Percentiles rank a stretch among this genome's conserved stretches.
These are phyloP conservation scores for Drosophila nannoptera DNA, from an alignment of 1,140 invertebrate species.

Conservation along the genomic window DNA sequence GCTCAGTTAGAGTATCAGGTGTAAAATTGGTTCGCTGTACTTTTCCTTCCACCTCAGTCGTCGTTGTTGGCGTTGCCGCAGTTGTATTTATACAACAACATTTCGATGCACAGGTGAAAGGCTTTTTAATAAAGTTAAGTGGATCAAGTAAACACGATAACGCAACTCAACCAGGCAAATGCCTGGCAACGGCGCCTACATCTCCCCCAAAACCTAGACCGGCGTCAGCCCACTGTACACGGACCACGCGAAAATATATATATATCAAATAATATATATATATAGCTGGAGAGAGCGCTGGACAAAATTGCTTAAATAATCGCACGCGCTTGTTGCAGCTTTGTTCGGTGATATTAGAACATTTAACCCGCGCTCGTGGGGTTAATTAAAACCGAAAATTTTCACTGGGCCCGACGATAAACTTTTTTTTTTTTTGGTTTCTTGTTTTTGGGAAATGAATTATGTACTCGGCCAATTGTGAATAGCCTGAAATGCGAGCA, in stretches of 20 bases:
- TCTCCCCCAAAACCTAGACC: too few species aligned
- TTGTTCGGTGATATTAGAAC: slow-evolving; percentile 30
- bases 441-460: slow-evolving; percentile 33
- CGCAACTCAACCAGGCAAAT: slow-evolving; percentile 4
- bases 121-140: slow-evolving; percentile 67
- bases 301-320: slow-evolving; percentile 17
- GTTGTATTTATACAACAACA: background rate
- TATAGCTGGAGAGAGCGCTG: background rate
- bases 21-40: slow-evolving; percentile 10
- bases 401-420: slow-evolving; percentile 23
- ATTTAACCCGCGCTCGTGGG: slow-evolving; percentile 53
- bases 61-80: background rate
- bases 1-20: slow-evolving; percentile 1
- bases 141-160: slow-evolving; percentile 41
- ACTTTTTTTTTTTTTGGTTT: slow-evolving; percentile 21
- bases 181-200: slow-evolving; percentile 15
- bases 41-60: slow-evolving; percentile 4
- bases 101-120: slow-evolving; percentile 28
- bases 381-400: slow-evolving; percentile 59
- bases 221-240: too few species aligned
- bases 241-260: slow-evolving; percentile 9
- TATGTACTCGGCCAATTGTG: slow-evolving; percentile 35
- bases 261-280: slow-evolving; percentile 38
- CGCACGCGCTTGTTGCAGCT: slow-evolving; percentile 13
- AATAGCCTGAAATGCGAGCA: slow-evolving; percentile 14